Evolutionary conservation across 23 tunicate species (phyloP), one percentile per base, ranked within the genome.

Genomic region (Styela clava): DNA sequence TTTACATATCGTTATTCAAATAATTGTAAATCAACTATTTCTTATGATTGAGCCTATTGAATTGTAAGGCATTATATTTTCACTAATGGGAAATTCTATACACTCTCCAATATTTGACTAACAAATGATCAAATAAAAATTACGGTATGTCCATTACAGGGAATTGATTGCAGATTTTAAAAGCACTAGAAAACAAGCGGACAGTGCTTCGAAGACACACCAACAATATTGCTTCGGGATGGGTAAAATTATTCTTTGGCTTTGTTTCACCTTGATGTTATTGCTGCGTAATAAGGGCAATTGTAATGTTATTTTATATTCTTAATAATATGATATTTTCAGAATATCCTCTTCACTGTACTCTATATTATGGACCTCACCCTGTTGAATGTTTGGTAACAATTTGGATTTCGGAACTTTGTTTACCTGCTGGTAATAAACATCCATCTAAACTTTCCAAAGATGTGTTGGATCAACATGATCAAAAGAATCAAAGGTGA

Each of bases 311-410:
- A n/a, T n/a, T n/a, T n/a, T n/a, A n/a, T n/a, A n/a, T n/a, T n/a
- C n/a, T n/a, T n/a, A n/a, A n/a, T n/a, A n/a, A n/a, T n/a, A n/a
- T n/a, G n/a, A n/a, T n/a, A n/a, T 44, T 36, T 52, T 33, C 65
- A 76, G 81, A 44, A 27, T 76, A 44, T 52, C 81, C 81, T 27
- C 62, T 24, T 18, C 28, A 76, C 30, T 76, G 81, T 30, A 35
- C 64, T 5, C 25, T 20, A 56, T 76, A 76, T 52, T 82, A 71
- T 71, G 85, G 85, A 0, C 78, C 37, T 3, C 74, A 82, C 33
- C 24, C 78, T 19, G 28, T 52, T 16, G 64, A 37, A 35, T 82
- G 85, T 82, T 69, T 82, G 31, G 61, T 16, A 31, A 69, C 85
- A 23, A 71, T 82, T 0, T 82, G 85, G 85, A 35, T 28, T 20